phyloP scores from a whole-genome alignment of 2,113 vertebrate genomes.

The Saiga tatarica region DNA sequence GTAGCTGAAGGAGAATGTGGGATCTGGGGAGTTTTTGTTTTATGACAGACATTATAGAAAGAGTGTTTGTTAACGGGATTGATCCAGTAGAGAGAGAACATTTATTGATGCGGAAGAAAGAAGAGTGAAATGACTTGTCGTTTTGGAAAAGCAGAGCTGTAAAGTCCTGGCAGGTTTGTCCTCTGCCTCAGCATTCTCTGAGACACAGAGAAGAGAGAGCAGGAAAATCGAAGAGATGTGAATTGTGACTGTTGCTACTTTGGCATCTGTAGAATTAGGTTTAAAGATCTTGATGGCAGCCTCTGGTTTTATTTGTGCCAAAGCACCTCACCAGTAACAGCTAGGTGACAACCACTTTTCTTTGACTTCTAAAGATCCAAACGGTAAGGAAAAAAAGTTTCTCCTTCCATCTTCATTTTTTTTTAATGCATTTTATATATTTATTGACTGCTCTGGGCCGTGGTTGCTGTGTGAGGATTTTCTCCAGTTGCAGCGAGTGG shows the following conservation, averaged over 20 bases:
- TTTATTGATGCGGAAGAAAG: not conserved
- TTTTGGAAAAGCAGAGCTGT: slow-evolving; percentile 55
- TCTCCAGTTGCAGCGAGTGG: rapidly evolving
- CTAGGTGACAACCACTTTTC: not conserved
- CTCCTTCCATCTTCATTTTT: not conserved
- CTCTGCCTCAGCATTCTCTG: slow-evolving; percentile 45
- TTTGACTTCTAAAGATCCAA: slow-evolving; percentile 24
- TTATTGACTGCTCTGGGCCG: not conserved
- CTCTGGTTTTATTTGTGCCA: slow-evolving; percentile 28
- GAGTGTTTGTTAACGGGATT: not conserved
- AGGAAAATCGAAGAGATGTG: slow-evolving; percentile 24
- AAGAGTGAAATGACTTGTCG: slow-evolving; percentile 50
- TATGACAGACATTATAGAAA: slow-evolving; percentile 14
- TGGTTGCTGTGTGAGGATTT: not conserved
- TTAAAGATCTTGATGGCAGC: slow-evolving; percentile 3
- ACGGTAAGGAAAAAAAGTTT: slow-evolving; percentile 7
- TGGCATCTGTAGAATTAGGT: slow-evolving; percentile 7
- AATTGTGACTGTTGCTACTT: not conserved
- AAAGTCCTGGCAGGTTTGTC: slow-evolving; percentile 62
- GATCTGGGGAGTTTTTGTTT: slow-evolving; percentile 3
- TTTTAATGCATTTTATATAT: not conserved
- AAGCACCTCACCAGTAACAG: not conserved
- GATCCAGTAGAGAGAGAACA: not conserved
- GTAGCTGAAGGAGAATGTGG: not conserved
- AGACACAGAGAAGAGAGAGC: slow-evolving; percentile 54